Evolutionary conservation across 2,888 invertebrate species (phyloP), one percentile per base, ranked within the genome.

Genomic region (Cheilosia pagana): DNA sequence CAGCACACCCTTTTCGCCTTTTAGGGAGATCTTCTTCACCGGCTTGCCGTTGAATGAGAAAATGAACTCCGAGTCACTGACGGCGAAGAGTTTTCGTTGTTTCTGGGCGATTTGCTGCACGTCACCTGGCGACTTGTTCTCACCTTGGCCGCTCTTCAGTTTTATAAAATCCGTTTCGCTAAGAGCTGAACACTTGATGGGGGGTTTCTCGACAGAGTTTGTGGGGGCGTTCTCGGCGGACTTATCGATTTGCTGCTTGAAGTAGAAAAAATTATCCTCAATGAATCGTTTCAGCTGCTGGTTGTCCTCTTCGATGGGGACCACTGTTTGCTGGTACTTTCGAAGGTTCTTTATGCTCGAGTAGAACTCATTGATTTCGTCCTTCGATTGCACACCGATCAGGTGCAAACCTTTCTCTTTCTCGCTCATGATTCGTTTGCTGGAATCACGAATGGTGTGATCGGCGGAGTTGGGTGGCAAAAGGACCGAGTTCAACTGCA

Each of bases 251-350:
- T 92, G 92, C 81, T 90, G 90, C 71, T 90, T 91, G 79, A 89
- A 92, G 87, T 91, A 92, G 86, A 92, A 88, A 87, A 91, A 92
- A 78, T 92, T 92, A 75, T 92, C 91, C 77, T 92, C 92, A 77
- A 92, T 92, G 39, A 92, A 90, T 23, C 92, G 91, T 78, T 92
- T 92, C 52, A 92, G 87, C 79, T 92, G 92, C 79, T 91, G 91
- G 88, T 92, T 91, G 81, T 92, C 92, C 81, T 92, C 91, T 52
- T 92, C 89, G 60, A 92, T 89, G 31, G 92, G 92, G 77, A 92
- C 79, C 55, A 89, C 89, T 10, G 89, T 88, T 70, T 87, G 87
- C 55, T 87, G 87, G 43, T 87, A 87, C 19, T 87, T 77, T 31
- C 87, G 87, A 21, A 88, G 75, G 53, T 87, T 87, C 53, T 87